These are phyloP conservation scores for Scaptodrosophila lebanonensis DNA, from an alignment of 1,140 invertebrate species.

Conservation along the genomic window DNA sequence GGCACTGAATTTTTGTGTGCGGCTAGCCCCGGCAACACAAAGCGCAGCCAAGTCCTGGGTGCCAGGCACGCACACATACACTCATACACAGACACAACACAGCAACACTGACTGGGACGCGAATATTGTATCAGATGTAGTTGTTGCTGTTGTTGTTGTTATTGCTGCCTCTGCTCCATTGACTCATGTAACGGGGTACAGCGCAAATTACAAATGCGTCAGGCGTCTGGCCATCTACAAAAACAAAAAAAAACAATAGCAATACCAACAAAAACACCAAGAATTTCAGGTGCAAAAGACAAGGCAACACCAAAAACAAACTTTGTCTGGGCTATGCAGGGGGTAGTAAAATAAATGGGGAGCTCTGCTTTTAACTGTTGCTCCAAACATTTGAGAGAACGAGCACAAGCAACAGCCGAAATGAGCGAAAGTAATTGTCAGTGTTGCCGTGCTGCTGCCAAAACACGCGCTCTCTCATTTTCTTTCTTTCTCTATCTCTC, in stretches of 20 bases:
- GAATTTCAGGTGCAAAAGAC: constrained; percentile 50
- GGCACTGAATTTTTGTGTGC: constrained; percentile 62
- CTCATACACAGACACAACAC: constrained; percentile 4
- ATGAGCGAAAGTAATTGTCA: constrained; percentile 15
- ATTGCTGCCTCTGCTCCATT: constrained; percentile 38
- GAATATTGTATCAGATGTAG: no score
- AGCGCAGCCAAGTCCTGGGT: constrained; percentile 47
- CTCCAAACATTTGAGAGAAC: constrained; percentile 22
- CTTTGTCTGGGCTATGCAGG: constrained; percentile 54
- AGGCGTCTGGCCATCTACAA: no score
- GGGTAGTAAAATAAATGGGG: constrained; percentile 49
- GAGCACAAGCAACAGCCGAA: neutral
- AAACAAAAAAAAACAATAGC: no score
- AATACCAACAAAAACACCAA: constrained; percentile 23
- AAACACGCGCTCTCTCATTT: no score
- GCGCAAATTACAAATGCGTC: no score
- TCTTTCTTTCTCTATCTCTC: no score
- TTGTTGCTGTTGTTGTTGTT: no score
- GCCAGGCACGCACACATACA: constrained; percentile 35
- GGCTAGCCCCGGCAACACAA: constrained; percentile 14
- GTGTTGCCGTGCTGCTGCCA: constrained; percentile 53
- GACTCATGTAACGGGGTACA: constrained; percentile 17
- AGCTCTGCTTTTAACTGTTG: constrained; percentile 57
- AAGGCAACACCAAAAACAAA: constrained; percentile 12
- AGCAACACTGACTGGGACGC: constrained; percentile 11